Percentiles rank a stretch among this genome's conserved stretches.
phyloP scores from a whole-genome alignment of 2,113 vertebrate species.

The Microcebus murinus region DNA sequence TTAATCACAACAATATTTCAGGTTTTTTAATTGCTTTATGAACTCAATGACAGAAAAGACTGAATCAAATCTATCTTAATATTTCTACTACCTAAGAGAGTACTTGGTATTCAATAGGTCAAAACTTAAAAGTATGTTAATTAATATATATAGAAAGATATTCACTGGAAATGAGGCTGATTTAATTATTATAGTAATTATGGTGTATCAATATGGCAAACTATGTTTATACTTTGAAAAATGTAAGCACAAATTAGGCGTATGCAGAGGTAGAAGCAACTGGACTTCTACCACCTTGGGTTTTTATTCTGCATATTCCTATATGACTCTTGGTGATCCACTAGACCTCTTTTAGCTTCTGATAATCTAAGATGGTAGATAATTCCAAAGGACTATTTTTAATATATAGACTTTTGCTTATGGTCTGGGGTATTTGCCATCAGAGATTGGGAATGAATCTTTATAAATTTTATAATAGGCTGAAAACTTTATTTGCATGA shows the following conservation, averaged over 20 bases:
- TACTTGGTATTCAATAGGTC: neutral
- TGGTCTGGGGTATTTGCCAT: neutral
- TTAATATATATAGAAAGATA: neutral
- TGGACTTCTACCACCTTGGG: neutral
- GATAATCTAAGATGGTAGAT: neutral
- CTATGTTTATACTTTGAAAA: neutral
- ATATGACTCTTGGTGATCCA: neutral
- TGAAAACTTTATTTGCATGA: no score
- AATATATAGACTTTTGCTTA: neutral
- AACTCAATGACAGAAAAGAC: neutral
- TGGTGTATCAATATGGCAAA: neutral
- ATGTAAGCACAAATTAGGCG: neutral
- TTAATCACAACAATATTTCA: neutral
- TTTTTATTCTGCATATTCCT: neutral
- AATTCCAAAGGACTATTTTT: neutral
- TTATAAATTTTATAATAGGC: neutral
- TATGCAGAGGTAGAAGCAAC: neutral
- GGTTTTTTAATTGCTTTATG: neutral
- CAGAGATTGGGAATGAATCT: neutral
- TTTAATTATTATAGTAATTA: neutral
- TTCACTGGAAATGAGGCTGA: neutral
- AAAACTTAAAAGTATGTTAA: neutral
- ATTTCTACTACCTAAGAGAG: neutral
- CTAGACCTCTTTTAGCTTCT: neutral
- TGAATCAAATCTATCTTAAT: neutral